These are phyloP conservation scores for Drosophila meridiana DNA, from an alignment of 2,888 invertebrate genomes.

Conservation along the genomic window DNA sequence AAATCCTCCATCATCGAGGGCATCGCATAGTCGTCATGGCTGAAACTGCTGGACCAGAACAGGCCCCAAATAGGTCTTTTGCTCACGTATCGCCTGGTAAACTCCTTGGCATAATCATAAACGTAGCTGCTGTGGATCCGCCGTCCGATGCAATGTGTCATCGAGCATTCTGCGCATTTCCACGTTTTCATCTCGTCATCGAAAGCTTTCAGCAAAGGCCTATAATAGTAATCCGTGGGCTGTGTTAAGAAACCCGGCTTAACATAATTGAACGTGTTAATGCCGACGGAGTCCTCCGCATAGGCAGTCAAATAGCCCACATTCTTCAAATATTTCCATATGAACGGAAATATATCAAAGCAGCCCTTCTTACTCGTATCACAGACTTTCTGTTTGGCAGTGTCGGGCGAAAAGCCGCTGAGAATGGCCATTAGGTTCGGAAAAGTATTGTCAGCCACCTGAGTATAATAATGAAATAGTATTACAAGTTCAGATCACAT, in stretches of 20 bases:
- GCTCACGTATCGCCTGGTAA: slow-evolving; percentile 87
- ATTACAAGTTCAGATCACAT: not conserved
- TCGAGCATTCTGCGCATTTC: slow-evolving; percentile 62
- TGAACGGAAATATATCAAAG: slow-evolving; percentile 89
- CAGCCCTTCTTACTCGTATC: slow-evolving; percentile 86
- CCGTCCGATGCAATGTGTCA: slow-evolving; percentile 87
- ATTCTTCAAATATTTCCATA: slow-evolving; percentile 90
- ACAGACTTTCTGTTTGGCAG: slow-evolving; percentile 85
- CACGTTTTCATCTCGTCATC: slow-evolving; percentile 84
- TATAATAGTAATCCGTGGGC: slow-evolving; percentile 92
- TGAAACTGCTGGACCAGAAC: slow-evolving; percentile 91
- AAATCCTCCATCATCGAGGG: slow-evolving; percentile 88
- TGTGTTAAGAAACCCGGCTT: slow-evolving; percentile 89
- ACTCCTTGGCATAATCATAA: slow-evolving; percentile 88
- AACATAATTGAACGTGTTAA: slow-evolving; percentile 87
- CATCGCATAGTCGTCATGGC: slow-evolving; percentile 88
- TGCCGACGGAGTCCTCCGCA: slow-evolving; percentile 89
- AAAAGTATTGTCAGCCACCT: slow-evolving; percentile 94
- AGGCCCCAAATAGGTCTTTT: slow-evolving; percentile 88
- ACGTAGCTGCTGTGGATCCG: slow-evolving; percentile 88
- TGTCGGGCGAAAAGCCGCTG: slow-evolving; percentile 87
- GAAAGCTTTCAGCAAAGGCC: slow-evolving; percentile 89
- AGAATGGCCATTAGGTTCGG: slow-evolving; percentile 93
- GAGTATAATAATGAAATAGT: not conserved
- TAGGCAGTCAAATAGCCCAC: slow-evolving; percentile 91